Base-by-base conservation (phyloP, 2,113 vertebrate genomes). In the Pagrus major region DNA sequence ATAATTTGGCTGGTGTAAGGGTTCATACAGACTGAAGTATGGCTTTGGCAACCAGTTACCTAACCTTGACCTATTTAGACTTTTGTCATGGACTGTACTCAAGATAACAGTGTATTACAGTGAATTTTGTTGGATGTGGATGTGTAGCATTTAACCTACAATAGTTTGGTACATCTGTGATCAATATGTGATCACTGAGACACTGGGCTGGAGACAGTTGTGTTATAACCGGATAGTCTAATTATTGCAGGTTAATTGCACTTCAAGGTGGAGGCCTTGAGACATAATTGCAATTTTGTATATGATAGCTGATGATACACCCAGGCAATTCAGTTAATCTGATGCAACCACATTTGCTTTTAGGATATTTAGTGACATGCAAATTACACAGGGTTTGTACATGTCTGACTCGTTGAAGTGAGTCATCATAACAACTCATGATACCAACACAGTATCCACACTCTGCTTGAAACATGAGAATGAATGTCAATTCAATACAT, bases 61-160 rank as follows among this genome's bases (percentile, higher is more conserved):
- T 78, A 77, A 86, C 54, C 23, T 71, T 86, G 80, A 81, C 84
- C 83, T 74, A 68, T 63, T 67, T 83, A 47, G 33, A 64, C 12
- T 79, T 73, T 54, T 52, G 9, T 20, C 7, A 77, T 10, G 20
- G 6, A 64, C 20, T 52, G 9, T n/a, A 35, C 20, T n/a, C n/a
- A 7, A 11, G 18, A 69, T 5, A 66, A 27, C n/a, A n/a, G n/a
- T n/a, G n/a, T n/a, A n/a, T n/a, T 20, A 5, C 58, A 55, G 1
- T 58, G 18, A 2, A 55, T 55, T 67, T 56, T 46, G 44, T 65
- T 35, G 72, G 5, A 66, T 64, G n/a, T 55, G 11, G 9, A 1
- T 21, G n/a, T 63, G 11, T 25, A 37, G 35, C 46, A 15, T 23
- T 67, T 39, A 41, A 51, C 2, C 3, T 15, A 33, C 5, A 58